phyloP scores from a whole-genome alignment of 2,888 invertebrate genomes.

The Thysanoteuthis rhombus region DNA sequence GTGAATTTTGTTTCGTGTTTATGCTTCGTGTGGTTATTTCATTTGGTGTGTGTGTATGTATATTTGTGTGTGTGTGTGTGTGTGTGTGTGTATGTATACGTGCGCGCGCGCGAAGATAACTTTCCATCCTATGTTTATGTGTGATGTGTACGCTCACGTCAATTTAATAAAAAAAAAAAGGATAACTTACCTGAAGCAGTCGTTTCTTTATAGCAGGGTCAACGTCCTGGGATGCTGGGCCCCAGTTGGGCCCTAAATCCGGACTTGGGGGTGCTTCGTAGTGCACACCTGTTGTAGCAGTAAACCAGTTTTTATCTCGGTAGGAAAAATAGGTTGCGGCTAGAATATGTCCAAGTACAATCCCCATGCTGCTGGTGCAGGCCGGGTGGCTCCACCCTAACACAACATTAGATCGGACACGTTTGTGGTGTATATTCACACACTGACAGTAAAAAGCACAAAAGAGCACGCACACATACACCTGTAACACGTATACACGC shows the following conservation, averaged over 20 bases:
- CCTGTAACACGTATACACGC: background rate
- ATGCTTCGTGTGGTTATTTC: too few relatives aligned
- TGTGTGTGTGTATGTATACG: background rate
- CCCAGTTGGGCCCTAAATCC: background rate
- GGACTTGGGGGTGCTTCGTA: background rate
- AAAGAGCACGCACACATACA: background rate
- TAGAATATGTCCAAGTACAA: background rate
- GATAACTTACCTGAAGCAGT: background rate
- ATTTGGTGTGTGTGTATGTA: background rate
- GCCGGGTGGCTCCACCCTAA: background rate
- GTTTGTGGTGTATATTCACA: background rate
- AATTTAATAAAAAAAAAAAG: background rate
- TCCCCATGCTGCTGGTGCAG: conserved; percentile 12
- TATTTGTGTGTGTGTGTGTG: background rate
- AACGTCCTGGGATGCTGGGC: background rate
- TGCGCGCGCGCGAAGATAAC: background rate
- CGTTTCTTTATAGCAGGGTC: background rate
- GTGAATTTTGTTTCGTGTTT: too few relatives aligned
- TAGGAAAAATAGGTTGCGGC: background rate
- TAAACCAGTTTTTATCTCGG: background rate
- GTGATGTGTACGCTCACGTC: background rate
- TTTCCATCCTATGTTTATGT: background rate
- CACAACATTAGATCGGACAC: background rate
- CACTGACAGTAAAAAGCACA: background rate
- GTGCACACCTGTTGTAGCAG: background rate